Conservation (phyloP, 2,113 vertebrate species). For the Albula goreensis region DNA sequence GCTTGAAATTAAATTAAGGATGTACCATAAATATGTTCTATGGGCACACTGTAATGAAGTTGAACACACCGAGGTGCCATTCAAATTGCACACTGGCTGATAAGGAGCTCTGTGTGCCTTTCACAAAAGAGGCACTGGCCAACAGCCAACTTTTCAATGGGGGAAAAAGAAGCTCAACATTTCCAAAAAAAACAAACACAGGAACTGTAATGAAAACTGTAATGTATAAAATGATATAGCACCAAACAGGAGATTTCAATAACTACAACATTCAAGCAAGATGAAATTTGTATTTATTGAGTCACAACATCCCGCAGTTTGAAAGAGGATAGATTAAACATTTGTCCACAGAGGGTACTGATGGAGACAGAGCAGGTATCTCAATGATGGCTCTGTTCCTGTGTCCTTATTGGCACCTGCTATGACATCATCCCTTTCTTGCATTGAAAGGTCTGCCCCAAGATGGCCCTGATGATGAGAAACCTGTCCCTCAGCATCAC, state of each 20-base stretch:
- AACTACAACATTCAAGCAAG: not conserved
- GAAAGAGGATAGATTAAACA: not conserved
- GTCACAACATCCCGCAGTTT: not conserved
- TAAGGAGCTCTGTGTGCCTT: slow-evolving; percentile 23
- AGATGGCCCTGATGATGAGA: not conserved
- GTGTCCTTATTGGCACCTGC: not conserved
- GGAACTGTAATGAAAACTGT: not conserved
- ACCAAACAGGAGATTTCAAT: not conserved
- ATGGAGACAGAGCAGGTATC: slow-evolving; percentile 1
- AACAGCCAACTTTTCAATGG: not conserved
- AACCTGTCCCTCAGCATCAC: not conserved
- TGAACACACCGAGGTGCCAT: slow-evolving; percentile 50
- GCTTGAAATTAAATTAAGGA: slow-evolving; percentile 70
- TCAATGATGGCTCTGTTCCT: not conserved
- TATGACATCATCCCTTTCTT: not conserved
- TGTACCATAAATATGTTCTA: slow-evolving; percentile 68
- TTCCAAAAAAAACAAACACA: not conserved
- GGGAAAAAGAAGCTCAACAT: not conserved
- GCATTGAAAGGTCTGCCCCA: not conserved
- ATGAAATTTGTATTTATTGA: not conserved
- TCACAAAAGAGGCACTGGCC: slow-evolving; percentile 25
- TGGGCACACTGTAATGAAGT: slow-evolving; percentile 66
- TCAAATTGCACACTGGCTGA: not conserved
- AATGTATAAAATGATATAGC: not conserved
- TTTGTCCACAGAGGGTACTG: not conserved